Evolutionary conservation across 1,140 invertebrate species (phyloP), one percentile per base, ranked within the genome.

Genomic region (Aphelinus atriplicis): DNA sequence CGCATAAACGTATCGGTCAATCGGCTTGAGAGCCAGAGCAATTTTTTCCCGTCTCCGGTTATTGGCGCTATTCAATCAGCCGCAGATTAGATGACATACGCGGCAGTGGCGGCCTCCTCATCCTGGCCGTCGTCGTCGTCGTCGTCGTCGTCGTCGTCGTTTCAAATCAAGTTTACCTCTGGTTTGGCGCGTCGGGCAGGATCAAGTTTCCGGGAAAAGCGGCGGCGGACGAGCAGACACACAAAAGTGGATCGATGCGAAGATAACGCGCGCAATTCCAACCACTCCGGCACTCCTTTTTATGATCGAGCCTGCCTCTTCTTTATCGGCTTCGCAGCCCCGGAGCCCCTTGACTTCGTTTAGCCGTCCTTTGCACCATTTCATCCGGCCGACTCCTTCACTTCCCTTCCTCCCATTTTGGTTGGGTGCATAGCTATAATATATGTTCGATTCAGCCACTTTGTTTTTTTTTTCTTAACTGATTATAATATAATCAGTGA

Each of bases 161-260:
- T 42, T 26, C 48, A 73, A 73, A 73, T 73, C 64, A 67, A 73
- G 57, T 73, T 73, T 73, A 48, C 47, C 26, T 71, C 58, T 10
- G 5, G n/a, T 43, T 3, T 63, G 7, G 1, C 55, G 5, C 47
- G 55, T 9, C 5, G 42, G 7, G 56, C 56, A 48, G 55, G 64
- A 73, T 73, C 50, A 64, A 67, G 63, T 73, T 73, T 73, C 56
- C 50, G 50, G 66, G 62, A 66, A 73, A 73, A 73, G 46, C 60
- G 55, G 71, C 58, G 60, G 47, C 3, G 5, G 48, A 42, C 48
- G 47, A 73, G 55, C 26, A 26, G 26, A 26, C 26, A 26, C 26
- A 26, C 26, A 73, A 55, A 73, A 66, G 64, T 73, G 50, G 71
- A 73, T 67, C 56, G 65, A 55, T 67, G 64, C 7, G 2, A 67